These are phyloP conservation scores for Cheilosia grossa DNA, from an alignment of 2,888 invertebrate genomes.

Conservation along the genomic window DNA sequence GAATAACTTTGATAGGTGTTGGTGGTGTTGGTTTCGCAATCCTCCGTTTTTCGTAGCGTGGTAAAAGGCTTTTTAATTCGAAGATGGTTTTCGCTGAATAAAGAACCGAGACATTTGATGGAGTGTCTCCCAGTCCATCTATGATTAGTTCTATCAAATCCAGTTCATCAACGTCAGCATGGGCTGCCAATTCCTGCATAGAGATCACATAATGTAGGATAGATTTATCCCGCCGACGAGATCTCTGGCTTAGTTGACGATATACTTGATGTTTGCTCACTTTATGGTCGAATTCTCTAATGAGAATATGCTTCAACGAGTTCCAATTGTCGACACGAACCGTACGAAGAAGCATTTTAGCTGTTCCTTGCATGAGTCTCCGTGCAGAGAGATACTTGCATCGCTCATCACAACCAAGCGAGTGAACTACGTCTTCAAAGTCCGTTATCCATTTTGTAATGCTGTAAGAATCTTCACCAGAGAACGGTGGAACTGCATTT, in stretches of 20 bases:
- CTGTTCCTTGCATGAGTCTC: background rate
- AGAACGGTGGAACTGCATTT: background rate
- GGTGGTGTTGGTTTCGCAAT: background rate
- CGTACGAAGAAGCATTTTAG: constrained; percentile 2
- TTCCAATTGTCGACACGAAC: constrained; percentile 6
- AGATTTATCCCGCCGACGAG: too few species aligned
- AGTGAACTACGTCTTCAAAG: constrained; percentile 1
- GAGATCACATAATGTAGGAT: background rate
- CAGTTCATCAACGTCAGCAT: background rate
- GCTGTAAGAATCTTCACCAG: constrained; percentile 1
- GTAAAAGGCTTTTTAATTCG: background rate
- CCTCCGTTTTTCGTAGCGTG: background rate
- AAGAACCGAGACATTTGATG: background rate
- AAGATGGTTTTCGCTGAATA: constrained; percentile 13
- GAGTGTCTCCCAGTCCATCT: background rate
- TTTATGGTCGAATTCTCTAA: background rate
- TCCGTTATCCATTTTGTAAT: background rate
- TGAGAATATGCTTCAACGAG: background rate
- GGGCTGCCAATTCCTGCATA: constrained; percentile 8
- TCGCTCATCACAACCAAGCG: background rate
- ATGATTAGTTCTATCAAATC: constrained; percentile 8
- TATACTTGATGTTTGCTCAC: background rate
- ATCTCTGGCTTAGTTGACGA: background rate
- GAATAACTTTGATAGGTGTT: too few species aligned
- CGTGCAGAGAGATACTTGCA: constrained; percentile 9